phyloP scores from a whole-genome alignment of 1,140 invertebrate species.

The Brachionus calyciflorus region DNA sequence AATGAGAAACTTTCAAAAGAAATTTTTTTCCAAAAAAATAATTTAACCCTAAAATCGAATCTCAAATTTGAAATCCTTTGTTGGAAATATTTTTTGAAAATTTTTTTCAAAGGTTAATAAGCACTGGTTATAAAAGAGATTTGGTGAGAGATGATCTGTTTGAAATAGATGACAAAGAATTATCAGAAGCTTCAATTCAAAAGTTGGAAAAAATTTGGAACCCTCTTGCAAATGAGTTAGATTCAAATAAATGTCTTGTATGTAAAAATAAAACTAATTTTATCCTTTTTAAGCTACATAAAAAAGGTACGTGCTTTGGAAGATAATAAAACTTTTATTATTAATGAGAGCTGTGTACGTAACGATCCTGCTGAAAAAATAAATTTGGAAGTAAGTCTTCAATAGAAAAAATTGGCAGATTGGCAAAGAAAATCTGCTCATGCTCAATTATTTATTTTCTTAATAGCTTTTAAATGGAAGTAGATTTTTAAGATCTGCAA shows the following conservation, averaged over 20 bases:
- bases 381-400: slow-evolving; percentile 7
- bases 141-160: slow-evolving; percentile 32
- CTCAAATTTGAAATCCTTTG: too few species aligned
- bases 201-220: slow-evolving; percentile 41
- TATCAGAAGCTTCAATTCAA: background rate
- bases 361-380: background rate
- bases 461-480: background rate
- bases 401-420: too few species aligned
- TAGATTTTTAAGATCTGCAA: too few species aligned
- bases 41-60: too few species aligned
- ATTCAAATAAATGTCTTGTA: background rate
- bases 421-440: too few species aligned
- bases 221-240: slow-evolving; percentile 7
- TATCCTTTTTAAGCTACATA: slow-evolving; percentile 14
- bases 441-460: background rate
- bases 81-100: background rate
- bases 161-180: slow-evolving; percentile 32
- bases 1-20: too few species aligned
- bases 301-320: background rate
- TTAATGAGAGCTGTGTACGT: background rate
- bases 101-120: slow-evolving; percentile 14
- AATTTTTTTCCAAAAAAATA: too few species aligned
- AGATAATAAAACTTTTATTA: slow-evolving; percentile 8
- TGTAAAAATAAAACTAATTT: background rate
- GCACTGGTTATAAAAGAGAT: slow-evolving; percentile 38